A percentile compares a stretch with the other conserved stretches of the same genome.
Evolutionary conservation across 2,797 vertebrate genomes (phyloP).

Genomic region (Periparus ater): DNA sequence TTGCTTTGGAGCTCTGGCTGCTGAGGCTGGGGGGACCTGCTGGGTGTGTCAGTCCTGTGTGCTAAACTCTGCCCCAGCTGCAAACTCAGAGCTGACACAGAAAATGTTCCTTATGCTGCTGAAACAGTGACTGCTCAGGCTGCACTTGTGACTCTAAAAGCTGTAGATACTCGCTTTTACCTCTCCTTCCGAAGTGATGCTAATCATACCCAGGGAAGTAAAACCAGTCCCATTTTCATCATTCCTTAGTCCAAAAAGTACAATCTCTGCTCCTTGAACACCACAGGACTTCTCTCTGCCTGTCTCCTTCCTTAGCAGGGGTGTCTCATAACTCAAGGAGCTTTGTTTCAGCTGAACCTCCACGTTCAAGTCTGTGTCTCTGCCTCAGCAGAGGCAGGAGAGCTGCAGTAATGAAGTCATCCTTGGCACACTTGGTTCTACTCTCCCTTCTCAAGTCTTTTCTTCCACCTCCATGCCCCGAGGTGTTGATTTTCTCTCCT

Average conservation of each 20-base stretch:
- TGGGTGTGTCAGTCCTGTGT: background rate
- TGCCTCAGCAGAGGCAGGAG: background rate
- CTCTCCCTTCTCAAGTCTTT: constrained; percentile 17
- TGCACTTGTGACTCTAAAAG: background rate
- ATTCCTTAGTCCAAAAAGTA: background rate
- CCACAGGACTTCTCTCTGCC: background rate
- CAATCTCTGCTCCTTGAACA: background rate
- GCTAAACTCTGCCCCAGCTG: background rate
- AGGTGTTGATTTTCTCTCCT: constrained; percentile 42
- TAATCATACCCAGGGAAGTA: background rate
- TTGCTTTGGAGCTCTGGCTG: background rate
- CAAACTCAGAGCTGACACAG: background rate
- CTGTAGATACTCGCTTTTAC: accelerated
- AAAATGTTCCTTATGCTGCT: background rate
- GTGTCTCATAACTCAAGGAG: background rate
- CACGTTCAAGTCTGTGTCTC: accelerated
- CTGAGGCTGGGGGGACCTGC: background rate
- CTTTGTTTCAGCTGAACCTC: background rate
- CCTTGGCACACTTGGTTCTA: constrained; percentile 2
- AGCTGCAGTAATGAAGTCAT: background rate
- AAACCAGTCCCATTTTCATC: background rate
- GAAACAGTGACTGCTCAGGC: background rate
- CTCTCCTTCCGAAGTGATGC: background rate
- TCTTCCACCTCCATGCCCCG: background rate
- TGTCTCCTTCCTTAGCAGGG: background rate